Evolutionary conservation across 1,140 invertebrate genomes (phyloP), one percentile per base, ranked within the genome.

Genomic region (Cydia splendana): DNA sequence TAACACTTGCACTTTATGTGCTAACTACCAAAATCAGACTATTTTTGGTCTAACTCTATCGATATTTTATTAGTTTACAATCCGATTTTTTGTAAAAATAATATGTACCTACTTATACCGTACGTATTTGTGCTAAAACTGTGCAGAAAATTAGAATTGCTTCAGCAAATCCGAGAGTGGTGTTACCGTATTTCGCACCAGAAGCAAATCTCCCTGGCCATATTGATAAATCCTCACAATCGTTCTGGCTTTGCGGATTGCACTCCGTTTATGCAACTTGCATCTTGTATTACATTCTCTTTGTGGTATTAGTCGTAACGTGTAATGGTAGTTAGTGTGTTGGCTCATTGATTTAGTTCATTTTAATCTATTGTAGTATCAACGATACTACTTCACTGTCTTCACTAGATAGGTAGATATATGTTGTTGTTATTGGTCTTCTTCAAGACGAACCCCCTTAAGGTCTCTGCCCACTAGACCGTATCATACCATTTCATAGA

Each of bases 191-290:
- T 69, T 42, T n/a, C 24, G 65, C 38, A 84, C 77, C 76, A 78
- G 77, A 84, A 75, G 78, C 81, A 78, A 86, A 87, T 84, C 85
- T 83, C 80, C 76, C 79, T 81, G 82, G 77, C 82, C 83, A 84
- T 88, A 86, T 88, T 87, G 87, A 82, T 87, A 90, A 90, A 89
- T 88, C 88, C 88, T 84, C 76, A 91, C 87, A 87, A 90, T 91
- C 85, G 87, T 83, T 87, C 80, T 75, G 82, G 85, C 87, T 90
- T 90, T 89, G 84, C 81, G 81, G 83, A 85, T 84, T 86, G 83
- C 82, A 84, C 82, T 87, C 78, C 81, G 81, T 80, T 80, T 76
- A 84, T 87, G 82, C 85, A 86, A 84, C 79, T 85, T 87, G 84
- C 79, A 81, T 83, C 83, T 86, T 84, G 81, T 85, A 83, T 84